These are phyloP conservation scores for Taxidea taxus DNA, from an alignment of 2,113 vertebrate species.

Conservation along the genomic window DNA sequence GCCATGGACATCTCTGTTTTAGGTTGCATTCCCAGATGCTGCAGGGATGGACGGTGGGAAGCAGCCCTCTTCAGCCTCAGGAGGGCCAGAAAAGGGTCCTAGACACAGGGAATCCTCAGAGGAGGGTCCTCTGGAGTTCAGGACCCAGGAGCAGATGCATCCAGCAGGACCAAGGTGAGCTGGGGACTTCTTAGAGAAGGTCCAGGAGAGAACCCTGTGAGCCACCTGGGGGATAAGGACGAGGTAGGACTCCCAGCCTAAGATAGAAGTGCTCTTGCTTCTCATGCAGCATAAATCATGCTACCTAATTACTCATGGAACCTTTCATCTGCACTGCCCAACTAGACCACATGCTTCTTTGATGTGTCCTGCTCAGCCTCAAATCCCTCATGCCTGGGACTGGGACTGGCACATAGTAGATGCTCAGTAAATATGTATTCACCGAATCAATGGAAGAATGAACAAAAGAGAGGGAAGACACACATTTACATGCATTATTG, in stretches of 20 bases:
- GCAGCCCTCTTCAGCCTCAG: not conserved
- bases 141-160: not conserved
- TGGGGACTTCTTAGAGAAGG: not conserved
- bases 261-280: not conserved
- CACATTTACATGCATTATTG: not conserved
- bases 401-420: not conserved
- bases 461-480: not conserved
- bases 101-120: not conserved
- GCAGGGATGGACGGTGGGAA: not conserved
- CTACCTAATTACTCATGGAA: rapidly evolving
- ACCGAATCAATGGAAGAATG: not conserved
- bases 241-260: not conserved
- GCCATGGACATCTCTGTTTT: not conserved
- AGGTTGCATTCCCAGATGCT: slow-evolving; percentile 21
- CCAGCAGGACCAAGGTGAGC: slow-evolving; percentile 33
- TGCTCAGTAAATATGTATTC: not conserved
- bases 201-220: not conserved
- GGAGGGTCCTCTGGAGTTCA: not conserved
- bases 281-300: rapidly evolving
- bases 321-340: not conserved
- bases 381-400: not conserved
- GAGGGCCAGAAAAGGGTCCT: not conserved
- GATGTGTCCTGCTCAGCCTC: not conserved
- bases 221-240: not conserved
- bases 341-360: not conserved